Evolutionary conservation across 2,113 vertebrate species (phyloP), one percentile per base, ranked within the genome.

Genomic region (Chaenocephalus aceratus): DNA sequence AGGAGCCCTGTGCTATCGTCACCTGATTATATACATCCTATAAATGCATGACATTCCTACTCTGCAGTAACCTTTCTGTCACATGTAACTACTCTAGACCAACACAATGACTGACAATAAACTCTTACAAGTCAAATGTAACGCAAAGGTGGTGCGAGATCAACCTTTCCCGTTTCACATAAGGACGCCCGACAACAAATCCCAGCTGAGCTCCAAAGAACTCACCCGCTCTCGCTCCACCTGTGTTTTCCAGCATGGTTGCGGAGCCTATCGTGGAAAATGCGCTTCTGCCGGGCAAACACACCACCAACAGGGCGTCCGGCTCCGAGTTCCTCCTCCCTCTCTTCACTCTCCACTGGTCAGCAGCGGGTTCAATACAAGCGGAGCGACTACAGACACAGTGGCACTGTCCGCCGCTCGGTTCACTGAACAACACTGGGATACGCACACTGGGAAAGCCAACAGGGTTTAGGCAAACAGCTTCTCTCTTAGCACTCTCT

Each of bases 191-290:
- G 23, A 65, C 68, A 46, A 56, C n/a, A 26, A 68, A 70, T 58
- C 26, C 70, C 70, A 58, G 68, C 77, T 49, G 54, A 78, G 64
- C 77, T 66, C 70, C 53, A 36, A 21, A 21, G 21, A 21, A 91
- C 93, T 96, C 94, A 96, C 94, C 94, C 73, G 54, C 74, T 73
- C 69, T 60, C 49, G 77, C 68, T 90, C 89, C 88, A 89, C 90
- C 91, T 88, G 90, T 72, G 66, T 86, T 90, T 89, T 95, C 93
- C 88, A 93, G 94, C 94, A 95, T 94, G 91, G 88, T 72, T 82
- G 90, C 86, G 63, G 63, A 82, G 77, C 81, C 81, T 88, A 86
- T 84, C 77, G 72, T 75, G 67, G 72, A 75, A 72, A 85, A 77
- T 36, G 5, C 68, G 72, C 75, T 70, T 83, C 23, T 48, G 68